Evolutionary conservation across 2,113 vertebrate species (phyloP), one percentile per base, ranked within the genome.

Genomic region (Telmatochromis brachygnathus): DNA sequence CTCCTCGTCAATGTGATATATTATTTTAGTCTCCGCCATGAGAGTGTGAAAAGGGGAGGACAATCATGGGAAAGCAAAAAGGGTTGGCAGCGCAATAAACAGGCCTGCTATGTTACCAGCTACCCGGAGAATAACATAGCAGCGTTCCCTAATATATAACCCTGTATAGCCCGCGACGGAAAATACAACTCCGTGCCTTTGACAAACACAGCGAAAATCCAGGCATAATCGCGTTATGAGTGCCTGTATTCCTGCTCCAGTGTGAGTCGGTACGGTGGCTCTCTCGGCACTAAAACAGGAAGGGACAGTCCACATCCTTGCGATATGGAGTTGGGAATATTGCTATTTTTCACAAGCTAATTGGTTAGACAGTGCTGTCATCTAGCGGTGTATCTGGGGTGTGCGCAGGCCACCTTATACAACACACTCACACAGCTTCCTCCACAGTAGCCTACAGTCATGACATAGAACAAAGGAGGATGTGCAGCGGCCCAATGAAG

Each of bases 1-100:
- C 96, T 99, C 98, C 95, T 99, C 98, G 95, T 99, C 98, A 92
- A 99, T 98, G 94, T 99, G 98, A 92, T 99, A 99, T 83, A 99
- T 99, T 87, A 99, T 99, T 96, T 98, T 99, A 87, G 98, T 99
- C 97, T 99, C 98, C 97, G 98, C 98, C 98, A 99, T 99, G 97
- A 97, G 96, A 95, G 94, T 90, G 91, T 75, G 68, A 75, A 75
- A 45, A 90, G 91, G 93, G 91, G 89, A 95, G 94, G 95, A 96
- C 95, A 94, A 93, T 95, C 96, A 96, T 96, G 86, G 94, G 89
- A 93, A 94, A 94, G 87, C 90, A 95, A 93, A 89, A 91, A 95
- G 92, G 95, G 94, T 87, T 93, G 91, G 94, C 94, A 91, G 94
- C 93, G 91, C 88, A 94, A 92, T 90, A 90, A 84, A 91, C 88